A percentile compares a stretch with the other conserved stretches of the same genome.
phyloP scores from a whole-genome alignment of 2,888 invertebrate species.

The Bimastos eiseni region DNA sequence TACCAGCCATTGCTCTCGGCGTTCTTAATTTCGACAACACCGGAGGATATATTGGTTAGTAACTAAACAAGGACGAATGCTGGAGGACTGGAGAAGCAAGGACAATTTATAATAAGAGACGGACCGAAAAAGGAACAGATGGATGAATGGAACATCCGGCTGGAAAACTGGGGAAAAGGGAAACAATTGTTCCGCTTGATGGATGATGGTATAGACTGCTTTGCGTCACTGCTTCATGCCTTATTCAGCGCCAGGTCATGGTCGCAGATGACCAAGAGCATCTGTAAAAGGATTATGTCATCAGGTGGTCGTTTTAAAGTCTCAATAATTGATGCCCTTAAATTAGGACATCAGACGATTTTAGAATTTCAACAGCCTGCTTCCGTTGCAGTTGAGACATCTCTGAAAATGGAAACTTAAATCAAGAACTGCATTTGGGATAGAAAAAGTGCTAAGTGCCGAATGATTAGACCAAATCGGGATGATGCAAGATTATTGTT shows the following conservation, averaged over 20 bases:
- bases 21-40: conserved; percentile 68
- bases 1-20: conserved; percentile 69
- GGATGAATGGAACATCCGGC: background rate
- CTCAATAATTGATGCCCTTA: background rate
- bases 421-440: background rate
- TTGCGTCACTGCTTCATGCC: background rate
- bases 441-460: no score
- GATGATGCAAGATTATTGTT: no score
- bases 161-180: no score
- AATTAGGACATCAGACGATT: background rate
- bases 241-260: background rate
- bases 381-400: background rate
- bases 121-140: background rate
- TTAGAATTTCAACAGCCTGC: background rate
- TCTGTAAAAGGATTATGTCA: background rate
- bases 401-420: background rate
- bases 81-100: no score
- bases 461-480: no score
- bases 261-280: background rate
- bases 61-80: no score
- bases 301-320: background rate
- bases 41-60: conserved; percentile 65
- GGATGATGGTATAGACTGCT: background rate
- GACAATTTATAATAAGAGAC: no score
- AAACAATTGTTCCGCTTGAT: background rate